Evolutionary conservation across 2,797 vertebrate species (phyloP).

Genomic region (Schizopygopsis pylzovi): DNA sequence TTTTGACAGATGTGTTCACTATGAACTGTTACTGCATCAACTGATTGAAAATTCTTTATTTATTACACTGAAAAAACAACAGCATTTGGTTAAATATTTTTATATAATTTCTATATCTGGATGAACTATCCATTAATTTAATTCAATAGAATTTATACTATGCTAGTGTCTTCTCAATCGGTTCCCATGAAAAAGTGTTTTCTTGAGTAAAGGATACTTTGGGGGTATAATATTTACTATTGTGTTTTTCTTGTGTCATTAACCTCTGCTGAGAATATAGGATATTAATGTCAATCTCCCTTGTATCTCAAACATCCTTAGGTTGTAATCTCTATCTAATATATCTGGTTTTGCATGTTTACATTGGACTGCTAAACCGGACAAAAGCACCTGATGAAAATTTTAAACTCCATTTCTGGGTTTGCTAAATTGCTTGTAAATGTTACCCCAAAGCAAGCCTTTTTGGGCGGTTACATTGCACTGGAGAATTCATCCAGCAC

Average conservation of each 20-base stretch:
- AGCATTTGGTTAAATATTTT: background rate
- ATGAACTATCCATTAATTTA: background rate
- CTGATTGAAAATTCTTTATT: background rate
- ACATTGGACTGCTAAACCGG: constrained; percentile 23
- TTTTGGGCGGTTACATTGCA: background rate
- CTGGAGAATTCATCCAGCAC: background rate
- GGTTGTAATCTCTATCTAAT: constrained; percentile 5
- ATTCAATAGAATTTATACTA: background rate
- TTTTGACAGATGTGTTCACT: background rate
- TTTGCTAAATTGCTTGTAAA: constrained; percentile 10
- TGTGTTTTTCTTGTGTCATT: background rate
- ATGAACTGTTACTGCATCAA: background rate
- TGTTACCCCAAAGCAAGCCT: background rate
- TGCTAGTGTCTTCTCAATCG: background rate
- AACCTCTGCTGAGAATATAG: constrained; percentile 70
- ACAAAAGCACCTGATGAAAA: background rate
- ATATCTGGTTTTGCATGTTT: constrained; percentile 13
- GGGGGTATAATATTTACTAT: constrained; percentile 38
- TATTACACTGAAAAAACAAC: background rate
- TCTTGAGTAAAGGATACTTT: background rate
- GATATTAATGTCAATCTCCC: constrained; percentile 58
- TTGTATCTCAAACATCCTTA: constrained; percentile 32
- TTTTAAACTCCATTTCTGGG: background rate
- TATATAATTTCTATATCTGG: too few relatives aligned
- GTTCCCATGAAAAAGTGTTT: background rate